Evolutionary conservation across 2,888 invertebrate species (phyloP).

Genomic region (Hydriomena furcata): DNA sequence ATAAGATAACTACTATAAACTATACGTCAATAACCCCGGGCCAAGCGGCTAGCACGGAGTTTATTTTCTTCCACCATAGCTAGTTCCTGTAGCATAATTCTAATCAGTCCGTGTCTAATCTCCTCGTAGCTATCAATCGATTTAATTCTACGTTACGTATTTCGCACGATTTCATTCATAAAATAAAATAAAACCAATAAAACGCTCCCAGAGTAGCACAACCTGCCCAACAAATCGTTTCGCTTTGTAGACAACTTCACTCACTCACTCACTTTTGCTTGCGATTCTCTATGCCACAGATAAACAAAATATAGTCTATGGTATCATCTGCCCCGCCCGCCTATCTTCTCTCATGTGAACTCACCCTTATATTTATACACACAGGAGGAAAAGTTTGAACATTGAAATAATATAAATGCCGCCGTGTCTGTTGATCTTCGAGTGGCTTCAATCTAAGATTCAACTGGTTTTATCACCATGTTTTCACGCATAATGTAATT

Average conservation of each 20-base stretch:
- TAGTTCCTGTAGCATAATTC: not conserved
- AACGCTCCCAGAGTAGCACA: constrained; percentile 33
- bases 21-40: constrained; percentile 77
- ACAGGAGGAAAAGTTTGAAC: too few species aligned
- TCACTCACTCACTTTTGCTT: constrained; percentile 8
- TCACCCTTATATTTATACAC: too few species aligned
- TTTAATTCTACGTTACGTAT: constrained; percentile 29
- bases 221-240: constrained; percentile 13
- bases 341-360: too few species aligned
- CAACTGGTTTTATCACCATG: too few species aligned
- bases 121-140: constrained; percentile 8
- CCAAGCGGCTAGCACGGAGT: constrained; percentile 47
- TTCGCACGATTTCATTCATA: constrained; percentile 54
- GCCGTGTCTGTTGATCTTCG: too few species aligned
- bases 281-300: constrained; percentile 8
- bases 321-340: not conserved
- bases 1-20: constrained; percentile 54
- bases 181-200: constrained; percentile 47
- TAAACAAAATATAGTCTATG: constrained; percentile 8
- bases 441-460: too few species aligned
- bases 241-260: constrained; percentile 31
- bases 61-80: constrained; percentile 24
- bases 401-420: too few species aligned
- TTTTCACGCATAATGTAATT: too few species aligned
- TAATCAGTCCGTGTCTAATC: not conserved